Evolutionary conservation across 2,797 vertebrate species (phyloP).

Genomic region (Clamator glandarius): DNA sequence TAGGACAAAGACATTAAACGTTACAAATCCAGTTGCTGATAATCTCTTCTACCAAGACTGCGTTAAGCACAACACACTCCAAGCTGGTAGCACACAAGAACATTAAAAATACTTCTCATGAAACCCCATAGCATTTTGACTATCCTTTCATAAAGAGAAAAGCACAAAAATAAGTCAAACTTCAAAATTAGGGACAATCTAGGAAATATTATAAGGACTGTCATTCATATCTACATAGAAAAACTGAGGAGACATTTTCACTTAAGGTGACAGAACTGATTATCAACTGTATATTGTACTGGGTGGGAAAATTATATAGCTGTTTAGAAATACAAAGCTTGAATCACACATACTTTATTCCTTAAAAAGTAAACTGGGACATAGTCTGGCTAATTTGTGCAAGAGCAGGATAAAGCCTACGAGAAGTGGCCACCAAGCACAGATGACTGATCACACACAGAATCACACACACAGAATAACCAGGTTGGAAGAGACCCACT

Average conservation of each 20-base stretch:
- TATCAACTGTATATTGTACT: not conserved
- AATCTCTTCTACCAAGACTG: not conserved
- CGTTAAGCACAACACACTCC: not conserved
- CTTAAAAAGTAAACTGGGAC: not conserved
- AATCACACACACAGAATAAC: no score
- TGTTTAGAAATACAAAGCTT: not conserved
- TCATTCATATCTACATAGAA: not conserved
- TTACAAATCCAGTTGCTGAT: not conserved
- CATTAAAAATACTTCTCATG: not conserved
- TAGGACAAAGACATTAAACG: not conserved
- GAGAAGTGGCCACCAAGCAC: not conserved
- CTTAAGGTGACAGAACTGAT: not conserved
- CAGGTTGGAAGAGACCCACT: no score
- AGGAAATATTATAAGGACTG: not conserved
- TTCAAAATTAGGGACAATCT: not conserved
- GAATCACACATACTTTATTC: not conserved
- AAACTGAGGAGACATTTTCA: not conserved
- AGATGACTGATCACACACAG: no score
- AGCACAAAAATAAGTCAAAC: not conserved
- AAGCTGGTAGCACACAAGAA: not conserved
- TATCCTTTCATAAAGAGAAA: not conserved
- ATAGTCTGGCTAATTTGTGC: not conserved
- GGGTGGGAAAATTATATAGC: not conserved
- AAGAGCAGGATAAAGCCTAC: not conserved
- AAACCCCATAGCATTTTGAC: not conserved